Base-by-base conservation (phyloP, 2,888 invertebrate genomes). In the Alsophila aescularia region DNA sequence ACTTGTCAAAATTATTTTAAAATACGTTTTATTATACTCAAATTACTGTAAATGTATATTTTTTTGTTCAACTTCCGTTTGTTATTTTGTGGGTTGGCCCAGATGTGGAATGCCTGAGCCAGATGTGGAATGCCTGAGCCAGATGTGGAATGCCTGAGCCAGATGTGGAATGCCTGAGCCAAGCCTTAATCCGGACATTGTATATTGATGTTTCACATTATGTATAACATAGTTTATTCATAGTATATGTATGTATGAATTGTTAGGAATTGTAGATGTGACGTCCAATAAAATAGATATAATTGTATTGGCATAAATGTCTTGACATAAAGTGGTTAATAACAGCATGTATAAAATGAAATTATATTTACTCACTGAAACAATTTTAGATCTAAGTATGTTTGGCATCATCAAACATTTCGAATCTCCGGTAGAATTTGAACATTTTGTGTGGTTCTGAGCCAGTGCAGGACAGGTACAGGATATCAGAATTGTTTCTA, bases 221-320 rank as follows among this genome's bases (percentile, higher is more conserved):
- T 61, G 53, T 54, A 59, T 61, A 43, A 58, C 47, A 50, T 56
- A 60, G 57, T 68, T 63, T 53, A 52, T 52, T 40, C 12, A 44
- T 59, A 54, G 52, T 58, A 42, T 49, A 47, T 42, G 12, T 9
- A 15, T 43, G 42, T 1, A 21, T 56, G 54, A 60, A 58, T 60
- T 59, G 52, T 66, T 70, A 57, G 68, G 67, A 77, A 77, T 75
- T 73, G 71, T 81, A 80, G 79, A 48, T 54, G 72, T 79, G 67
- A 60, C 81, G 83, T 83, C 83, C 81, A 81, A 53, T 70, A 57
- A 60, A 57, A 64, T 57, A 66, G 21, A 34, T 66, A 60, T 44
- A 60, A 64, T 27, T n/a, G 2, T 32, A 41, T 54, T 48, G 52
- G 42, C 54, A 52, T 59, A 58, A 64, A 66, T 63, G 61, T 64